phyloP scores from a whole-genome alignment of 2,797 vertebrate genomes.

The Mionectes olivaceus region DNA sequence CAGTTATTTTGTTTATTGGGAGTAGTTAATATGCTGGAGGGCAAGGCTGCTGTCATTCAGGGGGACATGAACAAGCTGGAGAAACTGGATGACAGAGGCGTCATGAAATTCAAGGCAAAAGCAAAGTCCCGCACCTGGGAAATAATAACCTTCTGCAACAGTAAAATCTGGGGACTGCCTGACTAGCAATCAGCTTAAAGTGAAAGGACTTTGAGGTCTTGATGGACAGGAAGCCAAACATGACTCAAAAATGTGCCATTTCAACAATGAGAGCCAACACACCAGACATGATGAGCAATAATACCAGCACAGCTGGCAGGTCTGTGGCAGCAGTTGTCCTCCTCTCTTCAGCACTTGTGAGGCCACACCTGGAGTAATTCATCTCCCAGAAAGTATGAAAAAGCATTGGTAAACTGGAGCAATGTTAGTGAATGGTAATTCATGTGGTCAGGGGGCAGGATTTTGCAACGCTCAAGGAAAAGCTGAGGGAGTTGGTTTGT shows the following conservation, averaged over 20 bases:
- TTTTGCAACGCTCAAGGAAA: neutral
- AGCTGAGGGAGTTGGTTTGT: neutral
- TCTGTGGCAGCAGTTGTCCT: neutral
- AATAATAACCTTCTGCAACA: neutral
- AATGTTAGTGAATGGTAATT: neutral
- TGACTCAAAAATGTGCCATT: neutral
- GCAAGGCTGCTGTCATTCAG: neutral
- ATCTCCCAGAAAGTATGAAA: neutral
- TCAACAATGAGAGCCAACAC: neutral
- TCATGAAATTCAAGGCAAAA: neutral
- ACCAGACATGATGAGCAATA: accelerated
- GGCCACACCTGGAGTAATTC: neutral
- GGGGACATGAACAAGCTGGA: neutral
- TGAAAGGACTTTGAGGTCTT: neutral
- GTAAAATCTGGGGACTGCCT: neutral
- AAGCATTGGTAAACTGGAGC: neutral
- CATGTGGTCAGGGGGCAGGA: accelerated
- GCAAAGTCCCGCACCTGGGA: neutral
- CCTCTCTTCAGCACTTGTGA: neutral
- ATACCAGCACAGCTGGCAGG: neutral
- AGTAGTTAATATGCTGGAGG: neutral
- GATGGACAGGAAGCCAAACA: neutral
- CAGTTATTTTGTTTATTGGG: neutral
- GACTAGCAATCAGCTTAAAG: neutral
- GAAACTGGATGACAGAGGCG: neutral